Evolutionary conservation across 1,140 invertebrate species (phyloP).

Genomic region (Ostrea denselamellosa): DNA sequence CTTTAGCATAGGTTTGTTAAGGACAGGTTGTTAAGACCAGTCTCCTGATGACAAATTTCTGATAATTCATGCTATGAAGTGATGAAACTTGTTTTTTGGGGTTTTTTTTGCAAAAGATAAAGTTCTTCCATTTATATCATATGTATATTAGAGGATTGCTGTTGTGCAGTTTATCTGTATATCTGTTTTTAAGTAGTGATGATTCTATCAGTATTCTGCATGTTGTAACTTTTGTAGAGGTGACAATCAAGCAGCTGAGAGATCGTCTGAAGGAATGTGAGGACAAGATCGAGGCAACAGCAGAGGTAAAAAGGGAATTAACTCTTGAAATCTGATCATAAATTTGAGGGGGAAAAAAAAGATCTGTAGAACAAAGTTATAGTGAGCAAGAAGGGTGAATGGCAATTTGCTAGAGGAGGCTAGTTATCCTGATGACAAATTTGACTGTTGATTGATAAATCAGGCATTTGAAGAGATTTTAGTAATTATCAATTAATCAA

Average conservation of each 20-base stretch:
- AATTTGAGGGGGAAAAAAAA: neutral
- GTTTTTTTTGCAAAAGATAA: too few species aligned
- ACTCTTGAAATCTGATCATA: slow-evolving; percentile 32
- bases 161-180: too few species aligned
- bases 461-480: slow-evolving; percentile 24
- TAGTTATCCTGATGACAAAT: slow-evolving; percentile 19
- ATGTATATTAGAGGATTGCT: too few species aligned
- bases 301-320: slow-evolving; percentile 72
- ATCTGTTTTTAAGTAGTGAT: neutral
- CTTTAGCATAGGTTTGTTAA: too few species aligned
- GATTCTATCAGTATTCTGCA: neutral
- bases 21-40: too few species aligned
- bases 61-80: too few species aligned
- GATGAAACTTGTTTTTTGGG: too few species aligned
- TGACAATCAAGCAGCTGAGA: slow-evolving; percentile 80
- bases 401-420: neutral
- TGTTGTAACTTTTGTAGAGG: slow-evolving; percentile 73
- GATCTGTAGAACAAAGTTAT: neutral
- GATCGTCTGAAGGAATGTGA: slow-evolving; percentile 80
- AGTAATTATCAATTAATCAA: slow-evolving; percentile 39
- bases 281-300: slow-evolving; percentile 77
- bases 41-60: too few species aligned
- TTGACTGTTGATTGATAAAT: slow-evolving; percentile 35
- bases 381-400: neutral
- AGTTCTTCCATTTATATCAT: too few species aligned